A percentile compares a stretch with the other conserved stretches of the same genome.
These are phyloP conservation scores for Agelas oroides DNA, from an alignment of 37 sponge, comb jelly and placozoan species.

Conservation along the genomic window DNA sequence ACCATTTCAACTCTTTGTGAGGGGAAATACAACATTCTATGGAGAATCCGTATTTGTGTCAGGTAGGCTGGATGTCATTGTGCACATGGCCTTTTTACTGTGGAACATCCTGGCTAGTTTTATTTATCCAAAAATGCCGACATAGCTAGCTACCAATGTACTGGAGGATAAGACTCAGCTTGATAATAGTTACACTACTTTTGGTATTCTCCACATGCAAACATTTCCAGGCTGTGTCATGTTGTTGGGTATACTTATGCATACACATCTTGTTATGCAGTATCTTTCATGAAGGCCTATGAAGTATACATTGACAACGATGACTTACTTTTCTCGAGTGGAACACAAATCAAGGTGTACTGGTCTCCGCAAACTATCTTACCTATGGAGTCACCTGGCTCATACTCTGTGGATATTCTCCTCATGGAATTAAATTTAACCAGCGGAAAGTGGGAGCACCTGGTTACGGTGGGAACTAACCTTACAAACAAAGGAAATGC, in stretches of 20 bases:
- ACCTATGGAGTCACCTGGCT: background rate
- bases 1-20: background rate
- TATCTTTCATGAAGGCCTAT: constrained; percentile 14
- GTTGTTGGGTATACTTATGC: no score
- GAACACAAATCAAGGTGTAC: background rate
- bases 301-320: constrained; percentile 22
- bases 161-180: no score
- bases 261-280: background rate
- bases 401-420: constrained; percentile 25
- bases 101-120: no score
- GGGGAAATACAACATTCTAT: background rate
- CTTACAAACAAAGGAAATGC: constrained; percentile 14
- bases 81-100: no score
- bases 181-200: no score
- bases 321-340: constrained; percentile 2
- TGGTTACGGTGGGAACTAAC: background rate
- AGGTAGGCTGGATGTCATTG: no score
- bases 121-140: no score
- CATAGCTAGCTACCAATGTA: no score
- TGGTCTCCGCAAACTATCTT: constrained; percentile 39
- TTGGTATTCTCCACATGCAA: no score
- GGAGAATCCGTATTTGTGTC: constrained; percentile 7
- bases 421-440: background rate
- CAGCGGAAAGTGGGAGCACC: background rate
- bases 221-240: no score